Base-by-base conservation (phyloP, 1,140 invertebrate genomes). In the Stegodyphus dumicola region DNA sequence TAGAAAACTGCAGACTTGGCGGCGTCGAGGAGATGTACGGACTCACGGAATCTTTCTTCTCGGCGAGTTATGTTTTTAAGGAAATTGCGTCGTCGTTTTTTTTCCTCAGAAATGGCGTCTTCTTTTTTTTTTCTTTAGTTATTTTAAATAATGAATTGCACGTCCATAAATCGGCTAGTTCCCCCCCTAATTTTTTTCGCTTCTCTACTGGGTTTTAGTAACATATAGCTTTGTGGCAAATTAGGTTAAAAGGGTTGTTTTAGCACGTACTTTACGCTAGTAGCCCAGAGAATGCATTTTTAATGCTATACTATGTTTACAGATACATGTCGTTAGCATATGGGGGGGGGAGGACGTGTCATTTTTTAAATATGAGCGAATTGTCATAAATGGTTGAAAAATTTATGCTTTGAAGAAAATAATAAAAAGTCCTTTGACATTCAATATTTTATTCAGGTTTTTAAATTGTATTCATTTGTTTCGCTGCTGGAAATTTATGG, bases 1-100 rank as follows among this genome's bases (percentile, higher is more conserved):
- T 69, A 85, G 73, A 70, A 60, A 75, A 56, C 65, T 77, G 33
- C 73, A 85, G 81, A 85, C 81, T 67, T 52, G 5, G 48, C 74
- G 81, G 81, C 81, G 74, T 48, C 81, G 52, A 52, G 13, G 74
- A 48, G 71, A 75, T 73, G 80, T 11, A n/a, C 66, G 77, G 66
- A 74, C 6, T n/a, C 69, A 33, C 53, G 71, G 74, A 7, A 75
- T 67, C 71, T 6, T 15, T n/a, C 51, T 11, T 54, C 13, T 75
- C n/a, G 10, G 17, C 73, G 52, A 85, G 73, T 77, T 70, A 77
- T 70, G 81, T 67, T 77, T 85, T 85, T 75, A 81, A 81, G 79
- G 70, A 81, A 81, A 81, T 81, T 81, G 79, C 79, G 52, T 53
- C 48, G 53, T 56, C 17, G 13, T 67, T 80, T 80, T 48, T 78